These are phyloP conservation scores for Chorisops tibialis DNA, from an alignment of 2,888 invertebrate genomes.

Conservation along the genomic window DNA sequence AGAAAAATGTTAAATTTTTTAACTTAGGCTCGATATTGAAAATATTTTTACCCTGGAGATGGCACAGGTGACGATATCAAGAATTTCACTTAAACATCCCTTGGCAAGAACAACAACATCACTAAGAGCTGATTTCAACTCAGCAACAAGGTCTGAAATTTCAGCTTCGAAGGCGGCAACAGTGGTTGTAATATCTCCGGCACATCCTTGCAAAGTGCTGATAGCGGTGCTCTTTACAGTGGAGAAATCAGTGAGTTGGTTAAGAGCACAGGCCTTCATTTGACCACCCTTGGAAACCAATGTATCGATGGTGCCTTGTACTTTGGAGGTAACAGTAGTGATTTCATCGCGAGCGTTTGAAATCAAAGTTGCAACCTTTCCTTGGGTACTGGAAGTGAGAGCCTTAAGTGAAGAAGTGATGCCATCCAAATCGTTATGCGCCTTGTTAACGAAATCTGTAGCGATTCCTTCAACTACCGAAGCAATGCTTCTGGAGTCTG, in stretches of 20 bases:
- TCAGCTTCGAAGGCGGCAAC: not conserved
- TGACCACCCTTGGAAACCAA: not conserved
- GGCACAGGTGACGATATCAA: not conserved
- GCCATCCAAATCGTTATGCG: not conserved
- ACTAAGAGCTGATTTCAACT: not conserved
- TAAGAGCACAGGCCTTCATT: slow-evolving; percentile 1
- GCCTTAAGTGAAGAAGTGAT: not conserved
- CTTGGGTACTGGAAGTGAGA: not conserved
- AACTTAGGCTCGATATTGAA: no score
- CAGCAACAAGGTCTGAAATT: not conserved
- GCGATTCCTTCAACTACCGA: not conserved
- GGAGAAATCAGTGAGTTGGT: not conserved
- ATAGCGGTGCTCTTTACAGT: not conserved
- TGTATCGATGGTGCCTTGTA: not conserved
- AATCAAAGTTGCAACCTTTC: not conserved
- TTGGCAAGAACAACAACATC: not conserved
- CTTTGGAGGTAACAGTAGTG: not conserved
- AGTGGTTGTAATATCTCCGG: not conserved
- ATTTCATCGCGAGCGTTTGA: not conserved
- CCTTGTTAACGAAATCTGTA: not conserved
- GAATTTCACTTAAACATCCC: not conserved
- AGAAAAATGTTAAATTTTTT: not conserved
- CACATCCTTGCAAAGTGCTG: not conserved
- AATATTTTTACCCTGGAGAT: not conserved
- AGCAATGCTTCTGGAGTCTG: not conserved